phyloP scores from a whole-genome alignment of 1,140 invertebrate species.

The Polyergus mexicanus region DNA sequence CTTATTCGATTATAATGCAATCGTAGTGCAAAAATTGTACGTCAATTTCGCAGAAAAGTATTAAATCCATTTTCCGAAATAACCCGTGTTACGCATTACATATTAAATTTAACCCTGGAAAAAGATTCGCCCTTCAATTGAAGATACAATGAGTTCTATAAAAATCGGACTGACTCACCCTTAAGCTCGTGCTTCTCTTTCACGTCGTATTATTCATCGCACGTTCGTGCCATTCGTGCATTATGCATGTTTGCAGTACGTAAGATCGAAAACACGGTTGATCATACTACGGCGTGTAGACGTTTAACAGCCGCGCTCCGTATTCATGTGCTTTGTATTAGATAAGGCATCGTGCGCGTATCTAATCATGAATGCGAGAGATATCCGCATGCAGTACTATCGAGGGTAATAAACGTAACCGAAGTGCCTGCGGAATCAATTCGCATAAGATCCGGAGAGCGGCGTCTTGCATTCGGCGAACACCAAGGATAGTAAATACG shows the following conservation, averaged over 20 bases:
- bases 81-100: not conserved
- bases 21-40: not conserved
- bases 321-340: conserved; percentile 33
- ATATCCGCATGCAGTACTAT: conserved; percentile 4
- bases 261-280: conserved; percentile 6
- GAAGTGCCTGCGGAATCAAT: conserved; percentile 46
- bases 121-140: not conserved
- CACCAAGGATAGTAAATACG: not conserved
- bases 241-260: conserved; percentile 40
- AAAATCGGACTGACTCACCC: conserved; percentile 23
- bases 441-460: conserved; percentile 27
- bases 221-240: conserved; percentile 19
- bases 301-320: conserved; percentile 25
- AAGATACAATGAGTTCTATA: not conserved
- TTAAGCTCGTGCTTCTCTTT: not conserved
- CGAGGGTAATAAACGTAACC: conserved; percentile 53
- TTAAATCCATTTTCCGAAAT: conserved; percentile 26
- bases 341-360: conserved; percentile 22
- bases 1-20: not conserved
- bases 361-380: conserved; percentile 49
- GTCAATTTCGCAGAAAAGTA: not conserved
- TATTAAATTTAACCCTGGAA: not conserved
- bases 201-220: not conserved
- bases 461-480: conserved; percentile 28
- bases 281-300: conserved; percentile 25